Base-by-base conservation (phyloP, 92 coral and sea anemone species). In the Epizoanthus stellaris region DNA sequence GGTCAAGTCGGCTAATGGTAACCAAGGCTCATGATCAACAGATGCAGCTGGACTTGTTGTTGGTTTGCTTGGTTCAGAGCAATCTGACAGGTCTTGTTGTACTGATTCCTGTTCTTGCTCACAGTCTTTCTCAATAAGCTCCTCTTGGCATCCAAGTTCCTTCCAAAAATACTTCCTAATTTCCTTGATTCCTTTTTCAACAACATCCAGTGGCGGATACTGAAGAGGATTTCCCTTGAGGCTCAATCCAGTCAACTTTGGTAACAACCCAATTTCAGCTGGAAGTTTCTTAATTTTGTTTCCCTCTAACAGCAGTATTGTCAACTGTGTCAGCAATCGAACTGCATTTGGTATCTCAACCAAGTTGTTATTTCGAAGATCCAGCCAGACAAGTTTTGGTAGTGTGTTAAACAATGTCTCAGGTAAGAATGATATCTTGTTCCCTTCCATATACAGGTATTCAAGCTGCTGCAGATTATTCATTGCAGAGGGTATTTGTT, bases 341-440 rank as follows among this genome's bases (percentile, higher is more conserved):
- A 93, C 30, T 21, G 85, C 77, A 36, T 13, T 34, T 25, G 96
- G 96, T 36, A 93, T 63, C 56, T 80, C 86, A 23, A 80, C 54
- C 59, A 93, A 88, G 74, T 58, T 76, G 67, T 93, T 93, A 64
- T 83, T 77, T 39, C 96, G 82, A 17, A 93, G 84, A 84, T 93
- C 96, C 23, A 93, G 89, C 96, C 96, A 93, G 34, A 80, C 84
- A 45, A 93, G 74, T n/a, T 67, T 91, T 21, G 49, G 59, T 14
- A 93, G 88, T 20, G 74, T 64, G 4, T 47, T 42, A 65, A 93
- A 91, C 72, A 93, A 91, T 2, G 80, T 85, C 23, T 80, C 88
- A 0, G 96, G 94, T 69, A 93, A 61, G 81, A 52, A 49, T n/a
- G 85, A 52, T 66, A 93, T 88, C 13, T 0, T 38, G 58, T 90